Base-by-base conservation (phyloP, 2,797 vertebrate species). In the Xenopus petersii region DNA sequence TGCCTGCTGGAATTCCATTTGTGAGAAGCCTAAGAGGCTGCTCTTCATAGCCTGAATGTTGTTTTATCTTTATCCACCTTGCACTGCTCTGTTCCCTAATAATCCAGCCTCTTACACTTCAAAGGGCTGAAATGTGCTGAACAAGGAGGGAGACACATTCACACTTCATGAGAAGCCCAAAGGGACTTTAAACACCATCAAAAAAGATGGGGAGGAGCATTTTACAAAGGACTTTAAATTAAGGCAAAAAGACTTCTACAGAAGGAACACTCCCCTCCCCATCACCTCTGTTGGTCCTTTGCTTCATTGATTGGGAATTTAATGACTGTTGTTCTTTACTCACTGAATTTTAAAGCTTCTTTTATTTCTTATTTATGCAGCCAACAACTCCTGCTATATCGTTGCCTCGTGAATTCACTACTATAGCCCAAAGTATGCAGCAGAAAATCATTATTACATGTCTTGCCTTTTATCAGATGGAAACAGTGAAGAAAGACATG, bases 11-110 rank as follows among this genome's bases (percentile, higher is more conserved):
- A 79, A 79, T 79, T 61, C 61, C 54, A 64, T 60, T 65, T 64
- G 71, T 60, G 54, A 73, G 26, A 30, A 30, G 26, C 26, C 26
- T 30, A 30, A 30, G 51, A 59, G 55, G 55, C 16, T 42, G 46
- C 36, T 42, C 36, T 42, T 42, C 70, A n/a, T 60, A 59, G 66
- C 42, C 51, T 46, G 13, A 54, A 73, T 78, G 71, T 74, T 74
- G 67, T 74, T 79, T 79, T 74, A 79, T 79, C 77, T 74, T 67
- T 60, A 66, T 79, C 67, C 77, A 79, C 77, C 71, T 79, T 65
- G 67, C 71, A 61, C 62, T 66, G 54, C 77, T 70, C 67, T 66
- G 67, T 70, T 74, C 62, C 71, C 71, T 79, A 79, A 79, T 79
- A 79, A 79, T 79, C 77, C 77, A 55, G 71, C 66, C 71, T 79